Conservation (phyloP, 2,888 invertebrate species). For the Oxycera nigricornis region DNA sequence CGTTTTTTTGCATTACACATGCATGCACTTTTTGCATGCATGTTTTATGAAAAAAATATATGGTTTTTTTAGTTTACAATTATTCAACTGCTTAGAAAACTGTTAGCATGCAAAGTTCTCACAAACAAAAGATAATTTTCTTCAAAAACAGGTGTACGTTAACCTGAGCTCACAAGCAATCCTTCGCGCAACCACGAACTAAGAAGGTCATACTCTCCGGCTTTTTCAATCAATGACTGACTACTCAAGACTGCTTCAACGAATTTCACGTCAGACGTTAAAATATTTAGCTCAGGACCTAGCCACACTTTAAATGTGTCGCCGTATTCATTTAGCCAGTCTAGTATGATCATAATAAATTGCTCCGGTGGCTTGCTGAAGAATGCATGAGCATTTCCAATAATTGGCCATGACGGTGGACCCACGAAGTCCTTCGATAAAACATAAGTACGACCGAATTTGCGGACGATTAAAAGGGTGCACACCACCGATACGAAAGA, state of each 20-base stretch:
- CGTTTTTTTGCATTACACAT: too few relatives aligned
- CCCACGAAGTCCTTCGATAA: slow-evolving; percentile 54
- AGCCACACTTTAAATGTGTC: slow-evolving; percentile 44
- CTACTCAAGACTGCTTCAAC: slow-evolving; percentile 56
- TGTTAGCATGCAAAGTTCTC: too few relatives aligned
- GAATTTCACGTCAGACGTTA: slow-evolving; percentile 58
- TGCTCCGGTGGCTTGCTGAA: slow-evolving; percentile 62
- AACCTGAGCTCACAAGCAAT: slow-evolving; percentile 62
- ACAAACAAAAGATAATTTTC: too few relatives aligned
- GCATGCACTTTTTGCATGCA: too few relatives aligned
- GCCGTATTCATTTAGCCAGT: slow-evolving; percentile 56
- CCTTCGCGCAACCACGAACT: slow-evolving; percentile 64
- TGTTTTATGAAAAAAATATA: too few relatives aligned
- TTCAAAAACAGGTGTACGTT: too few relatives aligned
- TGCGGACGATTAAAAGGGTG: slow-evolving; percentile 40
- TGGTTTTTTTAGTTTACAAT: too few relatives aligned
- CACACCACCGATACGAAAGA: slow-evolving; percentile 28
- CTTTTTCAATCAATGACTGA: slow-evolving; percentile 62
- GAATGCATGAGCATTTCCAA: slow-evolving; percentile 64
- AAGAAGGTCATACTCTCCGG: slow-evolving; percentile 59
- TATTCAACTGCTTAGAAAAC: too few relatives aligned
- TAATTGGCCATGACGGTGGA: slow-evolving; percentile 62
- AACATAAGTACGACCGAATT: slow-evolving; percentile 53
- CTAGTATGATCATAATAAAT: slow-evolving; percentile 54
- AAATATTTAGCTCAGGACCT: slow-evolving; percentile 41